Conservation (phyloP, 2,888 invertebrate genomes). For the Coleophora deauratella region DNA sequence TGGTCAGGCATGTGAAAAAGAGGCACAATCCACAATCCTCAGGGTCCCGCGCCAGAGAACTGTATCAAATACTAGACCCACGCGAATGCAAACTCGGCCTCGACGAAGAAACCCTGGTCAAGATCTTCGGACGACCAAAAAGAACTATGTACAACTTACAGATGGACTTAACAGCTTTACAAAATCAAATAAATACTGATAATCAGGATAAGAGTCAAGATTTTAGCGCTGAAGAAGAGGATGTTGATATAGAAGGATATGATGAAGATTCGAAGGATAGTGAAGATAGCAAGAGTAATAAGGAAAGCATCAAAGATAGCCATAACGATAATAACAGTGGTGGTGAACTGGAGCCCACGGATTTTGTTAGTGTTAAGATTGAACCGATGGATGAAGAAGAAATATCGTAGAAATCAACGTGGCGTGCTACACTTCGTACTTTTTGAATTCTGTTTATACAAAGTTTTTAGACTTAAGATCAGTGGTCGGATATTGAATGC, state of each 20-base stretch:
- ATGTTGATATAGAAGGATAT: conserved; percentile 10
- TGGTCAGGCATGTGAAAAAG: conserved; percentile 58
- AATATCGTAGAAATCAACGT: not conserved
- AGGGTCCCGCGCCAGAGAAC: conserved; percentile 36
- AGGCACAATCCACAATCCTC: conserved; percentile 47
- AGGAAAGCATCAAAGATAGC: conserved; percentile 14
- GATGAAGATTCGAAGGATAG: conserved; percentile 13
- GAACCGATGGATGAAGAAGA: conserved; percentile 41
- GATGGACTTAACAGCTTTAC: conserved; percentile 18
- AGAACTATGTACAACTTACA: conserved; percentile 24
- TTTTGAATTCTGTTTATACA: too few relatives aligned
- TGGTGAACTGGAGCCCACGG: conserved; percentile 51
- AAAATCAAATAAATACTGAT: conserved; percentile 1
- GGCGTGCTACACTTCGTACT: too few relatives aligned
- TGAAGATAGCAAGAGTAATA: conserved; percentile 2
- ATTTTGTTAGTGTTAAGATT: conserved; percentile 63
- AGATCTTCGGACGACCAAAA: conserved; percentile 53
- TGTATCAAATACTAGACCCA: conserved; percentile 48
- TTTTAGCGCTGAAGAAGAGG: conserved; percentile 13
- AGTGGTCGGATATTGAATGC: too few relatives aligned
- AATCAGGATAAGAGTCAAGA: conserved; percentile 6
- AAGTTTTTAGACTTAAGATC: too few relatives aligned
- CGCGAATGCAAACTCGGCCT: conserved; percentile 51
- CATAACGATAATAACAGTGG: conserved; percentile 14
- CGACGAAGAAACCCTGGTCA: conserved; percentile 48